A percentile compares a stretch with the other conserved stretches of the same genome.
phyloP scores from a whole-genome alignment of 2,888 invertebrate genomes.

The Diploptera punctata region DNA sequence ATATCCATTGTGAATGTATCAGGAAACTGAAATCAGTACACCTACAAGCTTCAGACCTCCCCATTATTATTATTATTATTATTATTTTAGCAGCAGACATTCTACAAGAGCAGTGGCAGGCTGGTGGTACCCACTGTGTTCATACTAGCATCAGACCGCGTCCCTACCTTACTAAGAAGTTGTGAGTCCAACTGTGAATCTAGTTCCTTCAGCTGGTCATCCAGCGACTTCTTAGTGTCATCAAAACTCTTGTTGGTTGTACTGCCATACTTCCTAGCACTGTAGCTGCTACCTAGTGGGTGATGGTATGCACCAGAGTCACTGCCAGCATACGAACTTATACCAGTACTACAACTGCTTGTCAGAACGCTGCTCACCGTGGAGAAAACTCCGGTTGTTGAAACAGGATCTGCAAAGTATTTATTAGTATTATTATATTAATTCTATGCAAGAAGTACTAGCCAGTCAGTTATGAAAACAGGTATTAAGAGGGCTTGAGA shows the following conservation, averaged over 20 bases:
- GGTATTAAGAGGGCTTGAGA: too few relatives aligned
- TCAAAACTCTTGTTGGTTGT: slow-evolving; percentile 67
- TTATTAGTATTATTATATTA: too few relatives aligned
- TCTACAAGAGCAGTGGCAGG: neutral
- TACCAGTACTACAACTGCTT: slow-evolving; percentile 59
- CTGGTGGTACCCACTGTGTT: neutral
- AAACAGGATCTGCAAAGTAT: slow-evolving; percentile 41
- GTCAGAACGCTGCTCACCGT: slow-evolving; percentile 65
- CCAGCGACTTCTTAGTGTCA: slow-evolving; percentile 75
- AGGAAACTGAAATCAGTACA: too few relatives aligned
- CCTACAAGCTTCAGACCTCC: too few relatives aligned
- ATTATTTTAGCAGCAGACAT: too few relatives aligned
- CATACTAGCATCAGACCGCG: neutral
- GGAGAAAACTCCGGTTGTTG: slow-evolving; percentile 50
- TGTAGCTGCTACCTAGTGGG: slow-evolving; percentile 42
- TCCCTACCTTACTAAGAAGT: slow-evolving; percentile 66
- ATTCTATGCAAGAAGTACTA: too few relatives aligned
- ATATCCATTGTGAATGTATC: too few relatives aligned
- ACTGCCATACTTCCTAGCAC: slow-evolving; percentile 52
- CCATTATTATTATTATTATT: too few relatives aligned
- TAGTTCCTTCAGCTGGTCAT: slow-evolving; percentile 81
- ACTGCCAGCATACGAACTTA: slow-evolving; percentile 63
- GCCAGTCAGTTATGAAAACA: too few relatives aligned
- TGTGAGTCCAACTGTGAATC: slow-evolving; percentile 78
- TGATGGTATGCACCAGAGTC: slow-evolving; percentile 58